These are phyloP conservation scores for Phallusia fumigata DNA, from an alignment of 23 tunicate species.

Conservation along the genomic window DNA sequence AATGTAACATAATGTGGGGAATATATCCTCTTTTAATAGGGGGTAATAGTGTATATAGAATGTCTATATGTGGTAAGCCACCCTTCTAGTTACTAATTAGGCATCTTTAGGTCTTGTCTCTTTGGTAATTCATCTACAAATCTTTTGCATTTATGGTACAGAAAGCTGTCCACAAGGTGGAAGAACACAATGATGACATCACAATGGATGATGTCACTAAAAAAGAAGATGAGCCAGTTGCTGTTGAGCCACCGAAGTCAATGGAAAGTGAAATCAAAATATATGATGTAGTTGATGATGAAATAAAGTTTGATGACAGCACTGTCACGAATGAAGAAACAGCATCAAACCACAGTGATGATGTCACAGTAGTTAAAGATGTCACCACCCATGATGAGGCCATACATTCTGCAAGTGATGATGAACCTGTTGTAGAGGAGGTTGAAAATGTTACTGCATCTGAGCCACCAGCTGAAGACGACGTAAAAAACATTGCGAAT, in stretches of 20 bases:
- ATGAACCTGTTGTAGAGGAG: background rate
- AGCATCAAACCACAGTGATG: background rate
- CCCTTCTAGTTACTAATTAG: no score
- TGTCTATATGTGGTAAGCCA: no score
- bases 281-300: conserved; percentile 6
- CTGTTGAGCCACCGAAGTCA: background rate
- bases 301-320: background rate
- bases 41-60: no score
- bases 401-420: background rate
- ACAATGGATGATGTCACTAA: background rate
- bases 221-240: background rate
- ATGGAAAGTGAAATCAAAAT: background rate
- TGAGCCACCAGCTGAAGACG: no score
- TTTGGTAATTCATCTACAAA: no score
- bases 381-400: background rate
- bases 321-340: background rate
- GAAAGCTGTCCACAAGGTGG: background rate
- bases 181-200: background rate
- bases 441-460: no score
- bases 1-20: no score
- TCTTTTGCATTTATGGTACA: background rate
- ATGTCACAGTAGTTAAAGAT: background rate
- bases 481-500: no score
- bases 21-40: no score
- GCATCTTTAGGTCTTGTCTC: no score